Conservation (phyloP, 2,113 vertebrate species). For the Ageneiosus marmoratus region DNA sequence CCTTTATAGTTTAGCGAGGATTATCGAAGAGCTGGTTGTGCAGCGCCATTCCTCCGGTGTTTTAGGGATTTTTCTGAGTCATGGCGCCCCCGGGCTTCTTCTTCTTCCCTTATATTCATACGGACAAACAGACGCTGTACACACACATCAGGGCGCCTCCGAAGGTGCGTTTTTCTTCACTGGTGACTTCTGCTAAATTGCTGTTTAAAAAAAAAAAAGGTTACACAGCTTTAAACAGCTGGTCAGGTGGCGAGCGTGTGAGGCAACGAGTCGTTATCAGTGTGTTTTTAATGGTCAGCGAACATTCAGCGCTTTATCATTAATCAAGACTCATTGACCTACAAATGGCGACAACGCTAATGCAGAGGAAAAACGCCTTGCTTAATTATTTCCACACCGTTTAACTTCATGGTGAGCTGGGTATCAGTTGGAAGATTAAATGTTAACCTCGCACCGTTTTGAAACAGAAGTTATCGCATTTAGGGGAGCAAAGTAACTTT, state of each 20-base stretch:
- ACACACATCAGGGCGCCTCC: neutral
- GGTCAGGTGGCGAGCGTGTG: conserved; percentile 15
- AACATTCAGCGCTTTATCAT: conserved; percentile 11
- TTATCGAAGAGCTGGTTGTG: conserved; percentile 21
- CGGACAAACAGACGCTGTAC: conserved; percentile 49
- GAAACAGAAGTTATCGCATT: neutral
- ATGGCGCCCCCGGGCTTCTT: conserved; percentile 33
- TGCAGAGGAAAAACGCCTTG: neutral
- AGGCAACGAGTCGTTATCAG: neutral
- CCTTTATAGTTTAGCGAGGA: neutral
- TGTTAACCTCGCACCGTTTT: neutral
- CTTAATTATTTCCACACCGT: neutral
- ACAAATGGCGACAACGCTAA: neutral
- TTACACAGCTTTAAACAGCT: conserved; percentile 3
- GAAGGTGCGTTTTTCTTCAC: neutral
- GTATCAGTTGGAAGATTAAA: neutral
- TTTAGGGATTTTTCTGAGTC: conserved; percentile 37
- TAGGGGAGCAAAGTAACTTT: neutral
- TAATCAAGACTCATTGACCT: neutral
- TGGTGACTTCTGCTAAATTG: neutral
- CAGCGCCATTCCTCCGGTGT: conserved; percentile 25
- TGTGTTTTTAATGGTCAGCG: neutral
- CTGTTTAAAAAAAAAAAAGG: neutral
- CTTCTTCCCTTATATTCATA: conserved; percentile 62
- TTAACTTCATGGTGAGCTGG: neutral